These are phyloP conservation scores for Ectemnius cavifrons DNA, from an alignment of 2,888 invertebrate genomes.

Conservation along the genomic window DNA sequence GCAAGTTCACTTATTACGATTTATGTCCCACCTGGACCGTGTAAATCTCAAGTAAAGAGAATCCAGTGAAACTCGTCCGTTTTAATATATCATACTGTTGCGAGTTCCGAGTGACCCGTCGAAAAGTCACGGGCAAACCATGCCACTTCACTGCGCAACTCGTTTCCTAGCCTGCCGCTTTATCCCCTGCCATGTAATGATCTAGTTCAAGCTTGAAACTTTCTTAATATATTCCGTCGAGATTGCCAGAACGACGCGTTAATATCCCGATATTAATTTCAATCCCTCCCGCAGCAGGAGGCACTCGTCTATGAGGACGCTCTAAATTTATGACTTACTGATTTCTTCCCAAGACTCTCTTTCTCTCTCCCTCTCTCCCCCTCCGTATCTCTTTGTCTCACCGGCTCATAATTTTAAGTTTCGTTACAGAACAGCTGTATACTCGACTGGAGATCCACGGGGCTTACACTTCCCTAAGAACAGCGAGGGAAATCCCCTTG, in stretches of 20 bases:
- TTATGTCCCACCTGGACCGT: background rate
- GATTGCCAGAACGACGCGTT: background rate
- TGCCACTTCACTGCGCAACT: too few relatives aligned
- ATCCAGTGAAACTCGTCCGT: background rate
- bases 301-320: background rate
- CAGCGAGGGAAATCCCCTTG: conserved; percentile 42
- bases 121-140: too few relatives aligned
- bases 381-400: background rate
- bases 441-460: conserved; percentile 47
- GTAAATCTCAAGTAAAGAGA: background rate
- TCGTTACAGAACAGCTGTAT: conserved; percentile 29
- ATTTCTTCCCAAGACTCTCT: conserved; percentile 2
- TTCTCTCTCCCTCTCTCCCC: too few relatives aligned
- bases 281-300: background rate
- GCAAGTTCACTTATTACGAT: background rate
- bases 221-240: background rate
- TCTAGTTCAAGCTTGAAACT: background rate
- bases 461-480: conserved; percentile 49
- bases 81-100: too few relatives aligned
- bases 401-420: conserved; percentile 32
- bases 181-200: too few relatives aligned
- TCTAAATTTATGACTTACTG: conserved; percentile 15
- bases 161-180: too few relatives aligned
- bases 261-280: conserved; percentile 13
- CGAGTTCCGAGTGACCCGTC: too few relatives aligned